phyloP scores from a whole-genome alignment of 2,113 vertebrate species.

The Apaloderma vittatum region DNA sequence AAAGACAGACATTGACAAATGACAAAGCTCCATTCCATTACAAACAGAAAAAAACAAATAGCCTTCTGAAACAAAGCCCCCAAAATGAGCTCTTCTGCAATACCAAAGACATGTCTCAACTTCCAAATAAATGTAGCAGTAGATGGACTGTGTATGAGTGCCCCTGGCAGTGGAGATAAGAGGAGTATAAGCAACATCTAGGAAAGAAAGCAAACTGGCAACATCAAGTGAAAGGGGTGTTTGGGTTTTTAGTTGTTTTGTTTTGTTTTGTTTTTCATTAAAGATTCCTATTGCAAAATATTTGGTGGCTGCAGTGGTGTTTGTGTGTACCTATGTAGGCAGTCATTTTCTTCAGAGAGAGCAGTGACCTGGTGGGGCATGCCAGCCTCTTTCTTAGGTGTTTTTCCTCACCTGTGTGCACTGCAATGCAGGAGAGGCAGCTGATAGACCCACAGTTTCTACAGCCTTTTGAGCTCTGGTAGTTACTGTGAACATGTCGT shows the following conservation, averaged over 20 bases:
- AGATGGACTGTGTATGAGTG: constrained; percentile 48
- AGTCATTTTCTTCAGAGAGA: neutral
- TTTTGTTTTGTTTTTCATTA: neutral
- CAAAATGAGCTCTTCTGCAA: neutral
- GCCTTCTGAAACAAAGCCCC: constrained; percentile 38
- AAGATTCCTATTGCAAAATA: neutral
- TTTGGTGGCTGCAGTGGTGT: neutral
- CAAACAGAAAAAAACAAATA: constrained; percentile 59
- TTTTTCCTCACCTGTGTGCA: neutral
- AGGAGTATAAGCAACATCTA: constrained; percentile 51
- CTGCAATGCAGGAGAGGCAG: neutral
- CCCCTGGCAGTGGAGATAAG: constrained; percentile 38
- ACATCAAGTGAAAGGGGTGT: neutral
- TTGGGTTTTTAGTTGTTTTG: too few species aligned
- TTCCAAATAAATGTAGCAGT: constrained; percentile 34
- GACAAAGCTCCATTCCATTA: constrained; percentile 57
- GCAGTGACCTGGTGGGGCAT: accelerated
- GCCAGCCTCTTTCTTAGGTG: neutral
- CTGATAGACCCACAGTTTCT: neutral
- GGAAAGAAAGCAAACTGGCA: constrained; percentile 55
- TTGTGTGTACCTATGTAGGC: neutral
- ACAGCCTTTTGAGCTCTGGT: neutral
- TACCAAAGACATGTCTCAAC: neutral
- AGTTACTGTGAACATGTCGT: neutral
- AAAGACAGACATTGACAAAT: constrained; percentile 51